phyloP scores from a whole-genome alignment of 2,113 vertebrate genomes.

The Campylomormyrus tamandua region DNA sequence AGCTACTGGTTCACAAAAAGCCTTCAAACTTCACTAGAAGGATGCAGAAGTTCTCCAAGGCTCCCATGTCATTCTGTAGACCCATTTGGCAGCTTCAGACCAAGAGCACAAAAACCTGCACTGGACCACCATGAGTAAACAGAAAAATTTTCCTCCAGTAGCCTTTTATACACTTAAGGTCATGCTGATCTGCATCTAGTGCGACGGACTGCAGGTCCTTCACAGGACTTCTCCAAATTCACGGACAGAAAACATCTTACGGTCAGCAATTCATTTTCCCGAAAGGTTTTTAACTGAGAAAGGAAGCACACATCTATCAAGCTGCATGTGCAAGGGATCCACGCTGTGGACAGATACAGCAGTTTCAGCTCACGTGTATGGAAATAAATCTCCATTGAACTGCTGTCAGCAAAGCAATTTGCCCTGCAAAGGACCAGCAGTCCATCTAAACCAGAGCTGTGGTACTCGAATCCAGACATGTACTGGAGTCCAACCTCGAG shows the following conservation, averaged over 20 bases:
- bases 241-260: neutral
- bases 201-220: neutral
- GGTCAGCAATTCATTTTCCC: neutral
- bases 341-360: neutral
- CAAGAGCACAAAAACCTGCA: neutral
- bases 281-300: neutral
- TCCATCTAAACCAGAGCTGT: neutral
- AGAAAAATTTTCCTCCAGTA: neutral
- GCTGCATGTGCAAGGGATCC: neutral
- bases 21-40: neutral
- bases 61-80: neutral
- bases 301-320: neutral
- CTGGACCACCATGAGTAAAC: neutral
- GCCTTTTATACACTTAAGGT: neutral
- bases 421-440: neutral
- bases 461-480: neutral
- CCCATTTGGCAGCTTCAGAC: neutral
- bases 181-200: neutral
- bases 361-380: neutral
- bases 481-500: neutral
- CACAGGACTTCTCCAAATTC: neutral
- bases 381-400: constrained; percentile 1
- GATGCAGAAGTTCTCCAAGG: neutral
- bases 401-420: neutral
- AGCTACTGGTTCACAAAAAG: neutral